Evolutionary conservation across 2,797 vertebrate species (phyloP).

Genomic region (Gobio occitaniae): DNA sequence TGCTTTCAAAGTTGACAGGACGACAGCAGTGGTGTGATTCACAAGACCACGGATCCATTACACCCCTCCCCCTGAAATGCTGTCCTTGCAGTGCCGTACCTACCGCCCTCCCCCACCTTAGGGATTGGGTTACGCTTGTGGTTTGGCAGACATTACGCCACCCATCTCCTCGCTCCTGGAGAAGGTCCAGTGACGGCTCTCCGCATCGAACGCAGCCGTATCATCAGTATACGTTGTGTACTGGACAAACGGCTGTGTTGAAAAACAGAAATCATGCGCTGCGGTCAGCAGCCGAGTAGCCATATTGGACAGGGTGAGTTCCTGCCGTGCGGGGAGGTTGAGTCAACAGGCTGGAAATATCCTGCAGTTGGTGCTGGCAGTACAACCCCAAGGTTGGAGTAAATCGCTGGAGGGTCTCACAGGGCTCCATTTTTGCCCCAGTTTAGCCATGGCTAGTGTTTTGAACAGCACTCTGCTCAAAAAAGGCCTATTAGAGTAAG

Average conservation of each 20-base stretch:
- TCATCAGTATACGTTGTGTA: conserved; percentile 23
- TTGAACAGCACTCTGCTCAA: conserved; percentile 15
- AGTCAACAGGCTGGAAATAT: conserved; percentile 82
- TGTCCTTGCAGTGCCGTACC: conserved; percentile 74
- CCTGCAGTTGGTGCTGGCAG: conserved; percentile 80
- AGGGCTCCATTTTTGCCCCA: conserved; percentile 66
- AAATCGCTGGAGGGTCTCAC: conserved; percentile 66
- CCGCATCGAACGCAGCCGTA: conserved; percentile 2
- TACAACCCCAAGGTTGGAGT: conserved; percentile 78
- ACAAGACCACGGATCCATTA: conserved; percentile 68
- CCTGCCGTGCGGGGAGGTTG: conserved; percentile 71
- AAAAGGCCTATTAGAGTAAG: not conserved
- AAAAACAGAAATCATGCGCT: conserved; percentile 48
- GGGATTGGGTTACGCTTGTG: conserved; percentile 51
- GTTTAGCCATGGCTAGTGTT: conserved; percentile 50
- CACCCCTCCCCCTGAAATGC: conserved; percentile 68
- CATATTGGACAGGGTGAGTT: conserved; percentile 57
- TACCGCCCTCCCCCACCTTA: conserved; percentile 41
- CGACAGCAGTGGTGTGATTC: conserved; percentile 70
- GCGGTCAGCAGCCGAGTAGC: conserved; percentile 63
- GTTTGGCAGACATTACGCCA: conserved; percentile 47
- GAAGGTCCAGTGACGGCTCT: not conserved
- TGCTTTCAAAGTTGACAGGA: conserved; percentile 63
- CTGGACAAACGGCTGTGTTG: conserved; percentile 19
- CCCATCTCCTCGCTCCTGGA: conserved; percentile 15